Base-by-base conservation (phyloP, 2,888 invertebrate species). In the Pycnomerus fuliginosus region DNA sequence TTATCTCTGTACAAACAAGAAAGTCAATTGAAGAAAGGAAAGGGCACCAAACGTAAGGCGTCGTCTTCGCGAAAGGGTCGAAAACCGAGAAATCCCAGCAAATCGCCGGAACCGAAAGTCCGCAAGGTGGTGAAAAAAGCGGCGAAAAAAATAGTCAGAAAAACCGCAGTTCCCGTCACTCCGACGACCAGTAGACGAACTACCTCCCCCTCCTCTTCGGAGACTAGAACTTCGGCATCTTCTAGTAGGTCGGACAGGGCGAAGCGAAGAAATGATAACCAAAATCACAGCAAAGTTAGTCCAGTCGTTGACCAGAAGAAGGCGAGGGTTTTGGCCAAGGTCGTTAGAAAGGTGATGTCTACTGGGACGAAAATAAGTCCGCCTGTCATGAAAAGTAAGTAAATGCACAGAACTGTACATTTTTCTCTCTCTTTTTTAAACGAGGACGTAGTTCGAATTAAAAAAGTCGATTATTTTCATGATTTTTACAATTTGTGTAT, bases 1-100 rank as follows among this genome's bases (percentile, higher is more conserved):
- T 77, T 90, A 31, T 90, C 90, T 8, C 75, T 90, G 33, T 90
- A 85, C 73, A 87, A 83, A 67, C 87, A 89, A 68, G 90, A 90
- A 72, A 85, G 88, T 42, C 90, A 90, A 70, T 72, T 90, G 51
- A 69, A 70, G 38, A 74, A 76, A 64, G 62, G 74, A 56, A 73
- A 68, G 60, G 62, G 58, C 3, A 54, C 57, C n/a, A 72, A 72
- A 53, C 67, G 71, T 34, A 68, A 67, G 53, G 60, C 63, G 1
- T 32, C 53, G 2, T 44, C 60, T 3, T 27, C n/a, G n/a, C n/a
- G n/a, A n/a, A n/a, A n/a, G n/a, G n/a, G n/a, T n/a, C n/a, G n/a
- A n/a, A n/a, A n/a, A n/a, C n/a, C n/a, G n/a, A n/a, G n/a, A n/a
- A n/a, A n/a, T n/a, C n/a, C n/a, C n/a, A n/a, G n/a, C n/a, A n/a